A percentile compares a stretch with the other conserved stretches of the same genome.
phyloP scores from a whole-genome alignment of 2,888 invertebrate genomes.

The Pseudococcus longispinus region DNA sequence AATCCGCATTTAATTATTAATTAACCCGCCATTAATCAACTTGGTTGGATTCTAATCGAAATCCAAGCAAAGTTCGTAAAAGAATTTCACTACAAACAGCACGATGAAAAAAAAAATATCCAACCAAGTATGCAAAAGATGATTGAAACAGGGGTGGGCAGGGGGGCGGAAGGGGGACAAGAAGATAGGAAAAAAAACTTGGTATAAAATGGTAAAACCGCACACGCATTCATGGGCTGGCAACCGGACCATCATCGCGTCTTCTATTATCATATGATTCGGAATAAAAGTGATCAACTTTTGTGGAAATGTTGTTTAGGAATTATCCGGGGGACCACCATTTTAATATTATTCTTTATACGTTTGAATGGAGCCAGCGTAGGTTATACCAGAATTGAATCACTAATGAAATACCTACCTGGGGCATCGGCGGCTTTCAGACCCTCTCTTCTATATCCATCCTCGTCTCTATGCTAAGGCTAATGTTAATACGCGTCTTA shows the following conservation, averaged over 20 bases:
- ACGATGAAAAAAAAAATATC: not conserved
- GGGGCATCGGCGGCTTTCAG: constrained; percentile 56
- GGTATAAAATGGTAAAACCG: not conserved
- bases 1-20: constrained; percentile 35
- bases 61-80: not conserved
- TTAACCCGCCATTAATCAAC: constrained; percentile 22
- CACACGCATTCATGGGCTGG: not conserved
- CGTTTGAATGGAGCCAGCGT: constrained; percentile 56
- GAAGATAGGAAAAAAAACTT: too few relatives aligned
- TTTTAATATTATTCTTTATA: constrained; percentile 55
- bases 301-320: constrained; percentile 51
- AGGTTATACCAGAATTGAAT: constrained; percentile 56
- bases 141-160: not conserved
- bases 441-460: constrained; percentile 35
- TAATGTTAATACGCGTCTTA: constrained; percentile 37
- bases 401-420: constrained; percentile 57
- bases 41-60: not conserved
- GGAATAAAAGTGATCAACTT: constrained; percentile 54
- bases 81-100: not conserved
- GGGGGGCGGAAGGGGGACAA: not conserved
- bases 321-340: constrained; percentile 54
- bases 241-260: constrained; percentile 2
- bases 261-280: constrained; percentile 10
- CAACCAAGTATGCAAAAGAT: not conserved
- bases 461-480: not conserved